Percentiles rank a stretch among this genome's conserved stretches.
These are phyloP conservation scores for Crotalus tigris DNA, from an alignment of 2,113 vertebrate species.

Conservation along the genomic window DNA sequence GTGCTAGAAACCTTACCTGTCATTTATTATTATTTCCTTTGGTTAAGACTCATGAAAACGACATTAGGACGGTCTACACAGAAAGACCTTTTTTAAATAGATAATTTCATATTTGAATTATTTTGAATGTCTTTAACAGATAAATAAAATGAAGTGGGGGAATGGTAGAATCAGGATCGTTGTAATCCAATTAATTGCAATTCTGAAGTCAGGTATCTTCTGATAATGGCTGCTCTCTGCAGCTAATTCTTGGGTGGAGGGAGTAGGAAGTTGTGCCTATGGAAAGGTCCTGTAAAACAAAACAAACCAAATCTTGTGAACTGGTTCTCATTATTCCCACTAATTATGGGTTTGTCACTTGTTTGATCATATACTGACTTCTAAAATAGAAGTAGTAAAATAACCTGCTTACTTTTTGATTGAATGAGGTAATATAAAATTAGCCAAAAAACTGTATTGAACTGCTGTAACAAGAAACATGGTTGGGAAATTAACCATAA, in stretches of 20 bases:
- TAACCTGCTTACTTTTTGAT: not conserved
- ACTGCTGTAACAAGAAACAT: not conserved
- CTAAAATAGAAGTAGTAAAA: not conserved
- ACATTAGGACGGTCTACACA: constrained; percentile 48
- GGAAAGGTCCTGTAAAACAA: not conserved
- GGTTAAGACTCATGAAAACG: constrained; percentile 71
- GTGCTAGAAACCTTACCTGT: constrained; percentile 65
- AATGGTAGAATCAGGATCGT: constrained; percentile 27
- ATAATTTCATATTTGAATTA: constrained; percentile 53
- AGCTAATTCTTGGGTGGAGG: not conserved
- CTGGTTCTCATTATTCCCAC: not conserved
- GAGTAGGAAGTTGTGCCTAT: not conserved
- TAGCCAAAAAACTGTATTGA: not conserved
- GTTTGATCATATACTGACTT: not conserved
- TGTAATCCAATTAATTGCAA: constrained; percentile 36
- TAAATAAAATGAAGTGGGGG: constrained; percentile 34
- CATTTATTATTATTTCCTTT: constrained; percentile 75
- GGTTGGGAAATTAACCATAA: not conserved
- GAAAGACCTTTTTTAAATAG: constrained; percentile 52
- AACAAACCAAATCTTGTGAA: not conserved
- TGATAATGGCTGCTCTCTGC: not conserved
- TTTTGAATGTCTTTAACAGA: constrained; percentile 36
- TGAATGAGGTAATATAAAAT: not conserved
- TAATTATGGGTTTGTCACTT: not conserved
- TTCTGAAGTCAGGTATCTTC: constrained; percentile 15